phyloP scores from a whole-genome alignment of 2,797 vertebrate genomes.

The Phoxinus dragarum region DNA sequence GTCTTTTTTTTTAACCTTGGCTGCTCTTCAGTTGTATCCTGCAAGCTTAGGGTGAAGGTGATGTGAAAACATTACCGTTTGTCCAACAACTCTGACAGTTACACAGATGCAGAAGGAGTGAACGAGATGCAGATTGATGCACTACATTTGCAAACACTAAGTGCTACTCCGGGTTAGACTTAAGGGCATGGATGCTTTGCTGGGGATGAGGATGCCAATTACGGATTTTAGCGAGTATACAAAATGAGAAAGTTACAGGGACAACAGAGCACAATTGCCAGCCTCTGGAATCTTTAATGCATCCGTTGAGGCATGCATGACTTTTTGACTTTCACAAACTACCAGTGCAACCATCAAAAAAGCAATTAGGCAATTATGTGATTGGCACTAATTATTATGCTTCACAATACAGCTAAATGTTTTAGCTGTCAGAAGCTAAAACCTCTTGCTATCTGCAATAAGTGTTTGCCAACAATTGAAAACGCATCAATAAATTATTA shows the following conservation, averaged over 20 bases:
- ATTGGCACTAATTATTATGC: conserved; percentile 56
- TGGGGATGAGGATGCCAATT: conserved; percentile 50
- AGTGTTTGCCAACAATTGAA: conserved; percentile 23
- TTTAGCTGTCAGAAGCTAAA: conserved; percentile 37
- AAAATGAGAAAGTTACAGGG: conserved; percentile 47
- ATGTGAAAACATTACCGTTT: conserved; percentile 22
- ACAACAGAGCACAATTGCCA: conserved; percentile 31
- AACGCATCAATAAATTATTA: conserved; percentile 29
- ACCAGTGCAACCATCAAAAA: conserved; percentile 40
- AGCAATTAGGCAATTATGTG: conserved; percentile 58
- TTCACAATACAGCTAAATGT: conserved; percentile 35
- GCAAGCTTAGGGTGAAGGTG: conserved; percentile 23
- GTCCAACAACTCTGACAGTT: conserved; percentile 12
- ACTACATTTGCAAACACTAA: conserved; percentile 44
- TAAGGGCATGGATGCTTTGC: conserved; percentile 48
- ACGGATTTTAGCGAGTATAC: conserved; percentile 43
- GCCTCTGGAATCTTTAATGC: conserved; percentile 32
- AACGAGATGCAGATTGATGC: conserved; percentile 24
- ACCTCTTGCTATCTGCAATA: neutral
- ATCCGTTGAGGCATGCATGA: conserved; percentile 40
- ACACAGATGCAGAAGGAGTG: conserved; percentile 18
- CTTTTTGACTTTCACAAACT: conserved; percentile 54
- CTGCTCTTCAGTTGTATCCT: conserved; percentile 2
- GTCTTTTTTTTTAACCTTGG: conserved; percentile 8
- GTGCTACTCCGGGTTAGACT: conserved; percentile 43